Base-by-base conservation (phyloP, 1,140 invertebrate species). In the Calephelis virginiensis region DNA sequence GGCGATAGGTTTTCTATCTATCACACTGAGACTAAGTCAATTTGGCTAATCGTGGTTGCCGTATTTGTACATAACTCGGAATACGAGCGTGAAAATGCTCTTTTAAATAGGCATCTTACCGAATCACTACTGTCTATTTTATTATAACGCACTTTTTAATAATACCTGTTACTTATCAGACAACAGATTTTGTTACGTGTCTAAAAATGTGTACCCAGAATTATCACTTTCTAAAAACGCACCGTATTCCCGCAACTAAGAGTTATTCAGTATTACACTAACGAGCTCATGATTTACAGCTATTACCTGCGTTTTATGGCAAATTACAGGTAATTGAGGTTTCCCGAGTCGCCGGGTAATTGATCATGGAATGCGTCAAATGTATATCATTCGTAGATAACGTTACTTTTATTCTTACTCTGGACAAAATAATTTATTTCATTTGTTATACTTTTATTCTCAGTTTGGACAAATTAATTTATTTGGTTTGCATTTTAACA, bases 281-380 rank as follows among this genome's bases (percentile, higher is more conserved):
- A 72, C 70, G 64, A 72, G 67, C 64, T 69, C 60, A 69, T 72
- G 70, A 63, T 72, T 72, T 69, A 68, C 64, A 38, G 14, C 63
- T 61, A 66, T 72, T 72, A 72, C 70, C 63, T 64, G 64, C 63
- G 61, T 64, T 64, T 62, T 28, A 60, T 59, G 61, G 63, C 46
- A 69, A 72, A 69, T 72, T 72, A 72, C 71, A 47, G 61, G 61
- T 68, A 72, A 69, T 72, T 66, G 71, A 67, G 62, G 61, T 69
- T 72, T 67, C 66, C 71, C 71, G 64, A 72, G 67, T 64, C 64
- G 69, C 62, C 53, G 14, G 38, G 49, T 72, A 69, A 69, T 66
- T 60, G 67, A 61, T 43, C 53, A 59, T 59, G 53, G 53, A 59
- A 59, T 37, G 37, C 28, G 37, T 59, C 53, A 59, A 59, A 59